Percentiles rank a stretch among this genome's conserved stretches.
Evolutionary conservation across 2,888 invertebrate species (phyloP).

Genomic region (Cephonodes hylas): DNA sequence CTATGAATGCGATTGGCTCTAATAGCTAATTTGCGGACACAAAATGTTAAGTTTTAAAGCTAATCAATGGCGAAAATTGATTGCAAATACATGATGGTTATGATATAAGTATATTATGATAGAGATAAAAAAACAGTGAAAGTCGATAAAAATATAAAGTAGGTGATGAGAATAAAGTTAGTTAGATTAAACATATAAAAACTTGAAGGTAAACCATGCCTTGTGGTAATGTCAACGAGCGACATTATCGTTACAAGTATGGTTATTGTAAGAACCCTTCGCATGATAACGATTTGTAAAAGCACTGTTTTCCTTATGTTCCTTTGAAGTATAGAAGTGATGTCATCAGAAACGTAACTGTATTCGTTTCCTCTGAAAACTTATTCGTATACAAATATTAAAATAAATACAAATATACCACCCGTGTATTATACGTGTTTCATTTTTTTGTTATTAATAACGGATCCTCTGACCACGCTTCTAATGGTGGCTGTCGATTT

Average conservation of each 20-base stretch:
- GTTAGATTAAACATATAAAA: no score
- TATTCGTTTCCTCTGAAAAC: background rate
- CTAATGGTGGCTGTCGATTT: constrained; percentile 16
- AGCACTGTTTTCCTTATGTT: background rate
- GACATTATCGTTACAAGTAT: background rate
- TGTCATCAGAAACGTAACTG: background rate
- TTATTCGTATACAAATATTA: background rate
- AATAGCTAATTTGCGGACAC: no score
- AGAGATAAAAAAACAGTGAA: no score
- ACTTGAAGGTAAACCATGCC: background rate
- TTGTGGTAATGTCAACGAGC: background rate
- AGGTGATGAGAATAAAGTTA: no score
- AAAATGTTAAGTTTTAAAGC: no score
- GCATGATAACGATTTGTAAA: background rate
- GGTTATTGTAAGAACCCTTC: background rate
- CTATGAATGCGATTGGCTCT: no score
- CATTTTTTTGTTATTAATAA: background rate
- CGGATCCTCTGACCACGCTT: constrained; percentile 3
- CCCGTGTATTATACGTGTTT: background rate
- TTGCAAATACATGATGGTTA: no score
- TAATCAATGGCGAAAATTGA: no score
- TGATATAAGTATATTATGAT: no score
- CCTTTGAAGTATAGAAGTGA: background rate
- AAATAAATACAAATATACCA: background rate
- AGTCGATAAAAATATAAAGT: no score